Evolutionary conservation across 1,140 invertebrate species (phyloP).

Genomic region (Bombus ignitus): DNA sequence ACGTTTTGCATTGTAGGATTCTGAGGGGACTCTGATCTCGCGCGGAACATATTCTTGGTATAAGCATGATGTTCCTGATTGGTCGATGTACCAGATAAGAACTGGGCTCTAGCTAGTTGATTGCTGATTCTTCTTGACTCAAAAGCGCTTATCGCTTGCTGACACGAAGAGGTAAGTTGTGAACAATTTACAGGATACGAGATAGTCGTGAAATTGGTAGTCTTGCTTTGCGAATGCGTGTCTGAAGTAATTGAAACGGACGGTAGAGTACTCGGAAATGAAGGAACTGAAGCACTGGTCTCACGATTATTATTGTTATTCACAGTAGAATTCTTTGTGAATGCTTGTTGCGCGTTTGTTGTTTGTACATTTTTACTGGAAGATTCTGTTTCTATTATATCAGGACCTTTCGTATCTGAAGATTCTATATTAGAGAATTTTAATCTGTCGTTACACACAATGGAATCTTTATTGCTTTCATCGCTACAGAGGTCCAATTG

Average conservation of each 20-base stretch:
- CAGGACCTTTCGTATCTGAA: background rate
- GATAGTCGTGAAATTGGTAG: background rate
- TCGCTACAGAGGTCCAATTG: slow-evolving; percentile 67
- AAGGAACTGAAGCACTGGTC: background rate
- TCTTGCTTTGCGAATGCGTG: background rate
- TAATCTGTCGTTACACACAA: slow-evolving; percentile 19
- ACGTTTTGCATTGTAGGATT: slow-evolving; percentile 70
- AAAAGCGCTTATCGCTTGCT: slow-evolving; percentile 64
- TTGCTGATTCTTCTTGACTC: slow-evolving; percentile 77
- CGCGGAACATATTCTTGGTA: slow-evolving; percentile 73
- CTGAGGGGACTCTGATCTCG: slow-evolving; percentile 79
- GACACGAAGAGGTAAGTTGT: slow-evolving; percentile 38
- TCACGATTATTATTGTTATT: background rate
- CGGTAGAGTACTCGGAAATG: background rate
- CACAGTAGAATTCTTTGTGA: background rate
- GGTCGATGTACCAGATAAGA: slow-evolving; percentile 68
- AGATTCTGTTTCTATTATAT: background rate
- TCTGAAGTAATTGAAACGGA: background rate
- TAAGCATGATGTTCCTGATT: slow-evolving; percentile 66
- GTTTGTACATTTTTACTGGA: slow-evolving; percentile 1
- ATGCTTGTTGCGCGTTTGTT: background rate
- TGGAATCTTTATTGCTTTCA: background rate
- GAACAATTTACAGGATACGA: slow-evolving; percentile 17
- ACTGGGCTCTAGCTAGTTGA: slow-evolving; percentile 78
- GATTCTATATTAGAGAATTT: background rate